These are phyloP conservation scores for Poecilia wingei DNA, from an alignment of 2,797 vertebrate species.

Conservation along the genomic window DNA sequence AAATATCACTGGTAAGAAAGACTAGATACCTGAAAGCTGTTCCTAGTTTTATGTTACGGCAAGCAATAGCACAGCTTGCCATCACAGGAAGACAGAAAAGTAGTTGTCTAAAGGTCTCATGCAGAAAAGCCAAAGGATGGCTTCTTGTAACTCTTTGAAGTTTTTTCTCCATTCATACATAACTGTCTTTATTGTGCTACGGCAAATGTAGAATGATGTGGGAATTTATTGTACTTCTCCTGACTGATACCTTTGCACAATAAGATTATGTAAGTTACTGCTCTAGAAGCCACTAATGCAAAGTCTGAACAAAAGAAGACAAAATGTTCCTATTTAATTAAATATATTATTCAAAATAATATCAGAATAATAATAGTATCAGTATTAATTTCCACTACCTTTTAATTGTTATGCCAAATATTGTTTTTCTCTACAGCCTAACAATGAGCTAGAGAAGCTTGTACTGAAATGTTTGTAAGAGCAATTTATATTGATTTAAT, in stretches of 20 bases:
- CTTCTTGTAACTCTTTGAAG: background rate
- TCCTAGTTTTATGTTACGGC: background rate
- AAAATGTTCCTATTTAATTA: background rate
- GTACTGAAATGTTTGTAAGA: slow-evolving; percentile 1
- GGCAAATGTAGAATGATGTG: background rate
- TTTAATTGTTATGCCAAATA: background rate
- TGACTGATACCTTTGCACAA: background rate
- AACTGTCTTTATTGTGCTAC: too few relatives aligned
- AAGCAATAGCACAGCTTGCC: background rate
- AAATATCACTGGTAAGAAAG: background rate
- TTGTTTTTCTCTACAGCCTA: background rate
- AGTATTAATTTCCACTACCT: background rate
- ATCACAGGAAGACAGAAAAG: background rate
- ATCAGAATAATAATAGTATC: background rate
- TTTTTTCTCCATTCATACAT: too few relatives aligned
- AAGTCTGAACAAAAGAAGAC: background rate
- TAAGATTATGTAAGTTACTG: background rate
- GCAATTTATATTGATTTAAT: background rate
- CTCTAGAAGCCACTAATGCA: background rate
- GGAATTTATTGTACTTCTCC: background rate
- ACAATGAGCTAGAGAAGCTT: background rate
- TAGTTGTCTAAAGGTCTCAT: background rate
- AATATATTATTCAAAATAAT: background rate
- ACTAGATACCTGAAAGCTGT: background rate
- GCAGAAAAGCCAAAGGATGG: background rate